Evolutionary conservation across 2,797 vertebrate species (phyloP).

Genomic region (Mionectes olivaceus): DNA sequence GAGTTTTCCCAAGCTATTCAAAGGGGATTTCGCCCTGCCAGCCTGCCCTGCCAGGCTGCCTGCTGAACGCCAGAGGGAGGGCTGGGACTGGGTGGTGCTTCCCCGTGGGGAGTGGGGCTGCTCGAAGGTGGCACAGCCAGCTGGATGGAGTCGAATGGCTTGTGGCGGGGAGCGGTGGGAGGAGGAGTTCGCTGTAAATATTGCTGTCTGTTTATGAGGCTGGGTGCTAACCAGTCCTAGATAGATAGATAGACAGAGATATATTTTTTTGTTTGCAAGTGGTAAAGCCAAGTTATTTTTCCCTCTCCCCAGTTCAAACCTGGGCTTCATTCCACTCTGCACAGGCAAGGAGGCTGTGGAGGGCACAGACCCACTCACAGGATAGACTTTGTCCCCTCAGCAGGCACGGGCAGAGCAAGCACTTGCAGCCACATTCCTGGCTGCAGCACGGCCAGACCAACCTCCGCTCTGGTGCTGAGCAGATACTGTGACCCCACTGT

Average conservation of each 20-base stretch:
- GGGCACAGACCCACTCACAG: accelerated
- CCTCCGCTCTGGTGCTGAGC: background rate
- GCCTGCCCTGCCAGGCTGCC: background rate
- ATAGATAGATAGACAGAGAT: background rate
- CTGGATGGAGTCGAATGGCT: background rate
- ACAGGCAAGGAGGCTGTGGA: background rate
- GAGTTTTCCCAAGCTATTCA: background rate
- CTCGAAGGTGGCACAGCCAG: background rate
- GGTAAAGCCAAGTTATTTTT: background rate
- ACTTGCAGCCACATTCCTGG: background rate
- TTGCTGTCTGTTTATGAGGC: background rate
- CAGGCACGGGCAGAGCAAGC: accelerated
- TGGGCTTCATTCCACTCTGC: background rate
- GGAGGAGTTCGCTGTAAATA: background rate
- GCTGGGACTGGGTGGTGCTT: background rate
- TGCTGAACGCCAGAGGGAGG: accelerated
- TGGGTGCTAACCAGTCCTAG: background rate
- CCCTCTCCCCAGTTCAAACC: background rate
- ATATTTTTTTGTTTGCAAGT: background rate
- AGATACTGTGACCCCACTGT: accelerated
- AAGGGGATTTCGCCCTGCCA: background rate
- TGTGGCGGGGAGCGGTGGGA: background rate
- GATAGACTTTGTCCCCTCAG: background rate
- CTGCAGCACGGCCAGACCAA: accelerated
- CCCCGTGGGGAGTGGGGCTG: accelerated